Evolutionary conservation across 2,888 invertebrate species (phyloP).

Genomic region (Mimachlamys varia): DNA sequence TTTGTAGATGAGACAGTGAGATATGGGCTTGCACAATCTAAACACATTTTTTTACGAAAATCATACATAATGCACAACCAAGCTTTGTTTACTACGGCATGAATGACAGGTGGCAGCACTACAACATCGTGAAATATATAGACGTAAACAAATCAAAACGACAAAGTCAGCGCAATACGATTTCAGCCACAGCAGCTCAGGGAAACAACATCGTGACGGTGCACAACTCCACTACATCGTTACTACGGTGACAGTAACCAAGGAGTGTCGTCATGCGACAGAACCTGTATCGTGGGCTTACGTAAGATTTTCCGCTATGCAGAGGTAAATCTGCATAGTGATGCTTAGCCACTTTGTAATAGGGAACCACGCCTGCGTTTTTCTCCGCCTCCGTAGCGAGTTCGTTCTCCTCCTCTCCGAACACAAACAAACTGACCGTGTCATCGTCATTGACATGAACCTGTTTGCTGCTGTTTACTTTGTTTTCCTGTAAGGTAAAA

Average conservation of each 20-base stretch:
- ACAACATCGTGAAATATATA: background rate
- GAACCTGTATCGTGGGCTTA: constrained; percentile 19
- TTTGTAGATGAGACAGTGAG: background rate
- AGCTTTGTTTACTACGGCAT: background rate
- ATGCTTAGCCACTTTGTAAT: constrained; percentile 69
- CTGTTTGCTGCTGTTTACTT: constrained; percentile 38
- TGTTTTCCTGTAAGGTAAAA: constrained; percentile 47
- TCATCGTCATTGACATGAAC: constrained; percentile 65
- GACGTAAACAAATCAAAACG: constrained; percentile 35
- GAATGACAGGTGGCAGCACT: background rate
- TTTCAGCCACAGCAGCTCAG: background rate
- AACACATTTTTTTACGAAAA: background rate
- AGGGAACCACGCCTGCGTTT: constrained; percentile 71
- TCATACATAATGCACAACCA: background rate
- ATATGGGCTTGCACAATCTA: too few species aligned
- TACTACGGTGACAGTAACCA: background rate
- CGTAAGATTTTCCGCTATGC: constrained; percentile 29
- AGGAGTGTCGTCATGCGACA: constrained; percentile 26
- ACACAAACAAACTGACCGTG: constrained; percentile 77
- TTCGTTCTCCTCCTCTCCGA: constrained; percentile 77
- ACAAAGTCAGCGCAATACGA: background rate
- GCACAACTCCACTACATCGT: background rate
- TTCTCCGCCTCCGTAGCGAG: constrained; percentile 71
- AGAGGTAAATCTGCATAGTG: constrained; percentile 67
- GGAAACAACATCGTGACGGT: constrained; percentile 1